Conservation (phyloP, 1,140 invertebrate species). For the Dufourea novaeangliae region DNA sequence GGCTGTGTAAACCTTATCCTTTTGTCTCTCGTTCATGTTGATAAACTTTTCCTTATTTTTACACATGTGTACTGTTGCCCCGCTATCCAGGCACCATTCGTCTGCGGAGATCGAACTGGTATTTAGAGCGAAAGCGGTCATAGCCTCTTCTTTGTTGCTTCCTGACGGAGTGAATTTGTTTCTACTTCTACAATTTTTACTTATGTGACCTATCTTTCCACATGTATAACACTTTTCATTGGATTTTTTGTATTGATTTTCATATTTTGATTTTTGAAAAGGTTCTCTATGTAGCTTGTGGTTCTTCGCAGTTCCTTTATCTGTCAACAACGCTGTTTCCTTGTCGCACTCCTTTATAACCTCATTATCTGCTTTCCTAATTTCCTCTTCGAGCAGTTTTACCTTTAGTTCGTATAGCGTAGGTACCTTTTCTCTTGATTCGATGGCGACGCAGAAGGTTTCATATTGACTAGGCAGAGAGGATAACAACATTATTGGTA, state of each 20-base stretch:
- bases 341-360: background rate
- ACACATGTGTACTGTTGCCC: conserved; percentile 14
- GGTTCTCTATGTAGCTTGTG: background rate
- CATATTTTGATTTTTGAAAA: background rate
- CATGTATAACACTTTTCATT: background rate
- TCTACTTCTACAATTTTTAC: background rate
- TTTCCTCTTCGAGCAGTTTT: conserved; percentile 6
- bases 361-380: background rate
- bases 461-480: background rate
- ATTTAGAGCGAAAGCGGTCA: background rate
- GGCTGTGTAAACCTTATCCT: background rate
- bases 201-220: background rate
- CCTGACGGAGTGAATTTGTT: background rate
- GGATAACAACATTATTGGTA: background rate
- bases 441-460: background rate
- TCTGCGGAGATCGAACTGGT: background rate
- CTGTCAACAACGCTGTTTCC: background rate
- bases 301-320: background rate
- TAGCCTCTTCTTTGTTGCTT: background rate
- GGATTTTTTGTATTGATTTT: background rate
- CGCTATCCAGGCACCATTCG: conserved; percentile 10
- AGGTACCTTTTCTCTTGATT: background rate
- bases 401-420: background rate
- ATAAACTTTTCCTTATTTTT: background rate
- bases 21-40: background rate